A percentile compares a stretch with the other conserved stretches of the same genome.
Evolutionary conservation across 2,113 vertebrate genomes (phyloP).

Genomic region (Taurulus bubalis): DNA sequence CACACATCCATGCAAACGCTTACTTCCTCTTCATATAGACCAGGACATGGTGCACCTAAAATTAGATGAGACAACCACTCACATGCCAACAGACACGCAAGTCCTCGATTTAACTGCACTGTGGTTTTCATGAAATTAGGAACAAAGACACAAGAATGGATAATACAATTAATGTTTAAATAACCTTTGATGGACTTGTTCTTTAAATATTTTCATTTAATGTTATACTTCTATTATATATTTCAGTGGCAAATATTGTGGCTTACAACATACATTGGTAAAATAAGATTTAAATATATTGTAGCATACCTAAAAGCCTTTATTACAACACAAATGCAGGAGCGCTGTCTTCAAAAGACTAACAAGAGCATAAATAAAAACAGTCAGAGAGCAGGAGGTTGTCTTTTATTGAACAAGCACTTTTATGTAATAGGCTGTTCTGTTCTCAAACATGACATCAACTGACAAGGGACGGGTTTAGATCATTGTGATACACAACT

Average conservation of each 20-base stretch:
- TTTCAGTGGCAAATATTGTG: background rate
- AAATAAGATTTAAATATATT: background rate
- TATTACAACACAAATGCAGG: background rate
- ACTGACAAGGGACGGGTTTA: no score
- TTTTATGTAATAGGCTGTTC: background rate
- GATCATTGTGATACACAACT: background rate
- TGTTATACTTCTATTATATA: background rate
- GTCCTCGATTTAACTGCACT: constrained; percentile 11
- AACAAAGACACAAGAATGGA: background rate
- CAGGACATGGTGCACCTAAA: constrained; percentile 15
- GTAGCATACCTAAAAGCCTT: background rate
- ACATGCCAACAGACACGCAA: constrained; percentile 16
- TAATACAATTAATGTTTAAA: background rate
- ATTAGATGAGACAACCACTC: constrained; percentile 25
- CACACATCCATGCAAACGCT: constrained; percentile 10
- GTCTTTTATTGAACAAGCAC: background rate
- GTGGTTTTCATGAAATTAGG: background rate
- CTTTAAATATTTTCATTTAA: background rate
- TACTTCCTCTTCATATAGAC: constrained; percentile 37
- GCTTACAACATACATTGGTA: background rate
- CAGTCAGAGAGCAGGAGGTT: background rate
- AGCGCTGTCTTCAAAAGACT: no score
- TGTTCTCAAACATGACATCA: no score
- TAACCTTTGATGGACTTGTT: background rate
- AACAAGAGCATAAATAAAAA: background rate